Percentiles rank a stretch among this genome's conserved stretches.
phyloP scores from a whole-genome alignment of 2,888 invertebrate genomes.

The Drosophila aldrichi region DNA sequence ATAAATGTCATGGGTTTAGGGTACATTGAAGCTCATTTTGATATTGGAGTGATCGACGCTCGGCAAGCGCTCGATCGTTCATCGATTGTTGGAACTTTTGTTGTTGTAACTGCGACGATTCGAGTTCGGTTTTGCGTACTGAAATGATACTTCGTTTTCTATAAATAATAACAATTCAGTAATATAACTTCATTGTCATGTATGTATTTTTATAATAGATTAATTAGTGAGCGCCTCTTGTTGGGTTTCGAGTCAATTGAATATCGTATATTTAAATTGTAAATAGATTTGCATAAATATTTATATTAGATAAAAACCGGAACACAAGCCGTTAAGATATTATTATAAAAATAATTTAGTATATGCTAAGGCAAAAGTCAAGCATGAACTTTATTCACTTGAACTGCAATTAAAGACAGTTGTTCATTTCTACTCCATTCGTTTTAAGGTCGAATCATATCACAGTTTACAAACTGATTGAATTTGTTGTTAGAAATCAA shows the following conservation, averaged over 20 bases:
- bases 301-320: slow-evolving; percentile 1
- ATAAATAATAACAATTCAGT: slow-evolving; percentile 15
- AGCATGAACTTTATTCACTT: background rate
- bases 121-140: slow-evolving; percentile 15
- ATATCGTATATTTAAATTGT: slow-evolving; percentile 6
- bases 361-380: slow-evolving; percentile 1
- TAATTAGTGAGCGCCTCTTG: background rate
- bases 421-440: slow-evolving; percentile 11
- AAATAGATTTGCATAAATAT: slow-evolving; percentile 1
- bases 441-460: slow-evolving; percentile 41
- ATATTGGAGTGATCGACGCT: slow-evolving; percentile 1
- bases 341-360: slow-evolving; percentile 6
- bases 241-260: slow-evolving; percentile 1
- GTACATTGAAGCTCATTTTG: slow-evolving; percentile 31
- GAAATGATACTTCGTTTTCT: slow-evolving; percentile 21
- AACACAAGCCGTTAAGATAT: background rate
- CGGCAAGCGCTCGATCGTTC: slow-evolving; percentile 27
- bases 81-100: slow-evolving; percentile 25
- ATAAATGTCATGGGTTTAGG: background rate
- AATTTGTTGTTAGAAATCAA: background rate
- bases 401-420: background rate
- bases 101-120: slow-evolving; percentile 30
- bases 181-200: background rate
- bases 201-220: background rate
- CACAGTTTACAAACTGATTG: slow-evolving; percentile 42